Conservation (phyloP, 1,140 invertebrate genomes). For the Trypoxylus dichotomus region DNA sequence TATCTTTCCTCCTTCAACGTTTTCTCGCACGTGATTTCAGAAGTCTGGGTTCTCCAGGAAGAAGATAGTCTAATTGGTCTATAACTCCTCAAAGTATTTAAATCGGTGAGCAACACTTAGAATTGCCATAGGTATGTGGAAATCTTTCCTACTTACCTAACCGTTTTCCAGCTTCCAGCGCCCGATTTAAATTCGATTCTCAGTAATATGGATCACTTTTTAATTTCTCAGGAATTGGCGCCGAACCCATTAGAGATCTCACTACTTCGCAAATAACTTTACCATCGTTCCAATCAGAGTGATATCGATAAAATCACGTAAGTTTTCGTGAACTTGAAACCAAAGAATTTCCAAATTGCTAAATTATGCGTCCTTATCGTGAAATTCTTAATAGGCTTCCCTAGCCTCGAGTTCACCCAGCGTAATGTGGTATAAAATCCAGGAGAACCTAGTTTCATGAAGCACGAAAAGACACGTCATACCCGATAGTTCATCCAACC, state of each 20-base stretch:
- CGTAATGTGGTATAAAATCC: slow-evolving; percentile 90
- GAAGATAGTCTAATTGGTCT: no score
- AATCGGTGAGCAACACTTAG: no score
- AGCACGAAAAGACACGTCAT: slow-evolving; percentile 99
- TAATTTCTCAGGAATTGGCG: slow-evolving; percentile 76
- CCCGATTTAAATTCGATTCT: slow-evolving; percentile 81
- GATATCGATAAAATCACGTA: slow-evolving; percentile 31
- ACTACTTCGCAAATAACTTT: slow-evolving; percentile 83
- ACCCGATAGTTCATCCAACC: slow-evolving; percentile 94
- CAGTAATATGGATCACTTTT: slow-evolving; percentile 71
- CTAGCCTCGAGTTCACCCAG: slow-evolving; percentile 86
- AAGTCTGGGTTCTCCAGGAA: no score
- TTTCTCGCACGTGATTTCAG: no score
- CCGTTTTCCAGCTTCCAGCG: slow-evolving; percentile 65
- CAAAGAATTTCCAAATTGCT: not conserved
- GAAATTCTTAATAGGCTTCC: slow-evolving; percentile 83
- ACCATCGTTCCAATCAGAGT: slow-evolving; percentile 98
- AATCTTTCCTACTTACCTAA: slow-evolving; percentile 56
- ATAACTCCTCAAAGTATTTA: no score
- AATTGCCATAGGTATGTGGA: not conserved
- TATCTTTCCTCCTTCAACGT: no score
- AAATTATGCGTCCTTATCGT: slow-evolving; percentile 71
- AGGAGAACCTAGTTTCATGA: slow-evolving; percentile 94
- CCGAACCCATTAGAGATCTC: slow-evolving; percentile 81
- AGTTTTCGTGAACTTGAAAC: not conserved